phyloP scores from a whole-genome alignment of 1,140 invertebrate species.

The Zophobas atratus region DNA sequence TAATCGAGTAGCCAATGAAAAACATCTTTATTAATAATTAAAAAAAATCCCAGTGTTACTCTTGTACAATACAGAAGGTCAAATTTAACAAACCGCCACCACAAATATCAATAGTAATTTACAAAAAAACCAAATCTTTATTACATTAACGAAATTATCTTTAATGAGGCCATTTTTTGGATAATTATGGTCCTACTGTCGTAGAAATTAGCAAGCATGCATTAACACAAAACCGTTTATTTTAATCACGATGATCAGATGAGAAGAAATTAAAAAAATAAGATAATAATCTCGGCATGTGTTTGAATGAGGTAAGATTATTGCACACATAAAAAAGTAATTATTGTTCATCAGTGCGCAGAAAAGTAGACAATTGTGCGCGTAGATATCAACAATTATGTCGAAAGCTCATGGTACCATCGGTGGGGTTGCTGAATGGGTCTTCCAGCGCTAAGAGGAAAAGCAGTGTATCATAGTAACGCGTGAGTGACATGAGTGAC shows the following conservation, averaged over 20 bases:
- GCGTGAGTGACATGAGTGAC: constrained; percentile 15
- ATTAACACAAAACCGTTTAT: background rate
- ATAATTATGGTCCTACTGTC: background rate
- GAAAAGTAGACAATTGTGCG: constrained; percentile 28
- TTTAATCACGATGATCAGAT: constrained; percentile 3
- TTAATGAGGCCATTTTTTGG: background rate
- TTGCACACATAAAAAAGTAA: constrained; percentile 33
- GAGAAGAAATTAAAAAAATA: constrained; percentile 11
- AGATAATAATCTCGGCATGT: constrained; percentile 29
- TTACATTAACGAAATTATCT: background rate
- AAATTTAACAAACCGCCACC: constrained; percentile 20
- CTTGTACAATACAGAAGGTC: constrained; percentile 16
- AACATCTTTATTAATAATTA: constrained; percentile 3
- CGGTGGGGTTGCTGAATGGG: constrained; percentile 4
- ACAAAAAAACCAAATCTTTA: background rate
- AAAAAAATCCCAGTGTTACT: constrained; percentile 9
- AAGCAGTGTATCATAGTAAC: constrained; percentile 1
- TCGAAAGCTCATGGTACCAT: constrained; percentile 21
- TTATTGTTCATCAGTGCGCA: constrained; percentile 29
- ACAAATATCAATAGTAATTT: background rate
- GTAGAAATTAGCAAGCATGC: background rate
- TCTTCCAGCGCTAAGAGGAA: background rate
- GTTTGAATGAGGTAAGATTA: constrained; percentile 15
- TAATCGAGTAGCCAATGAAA: constrained; percentile 26
- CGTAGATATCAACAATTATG: constrained; percentile 22